Base-by-base conservation (phyloP, 2,888 invertebrate genomes). In the Melanchra persicariae region DNA sequence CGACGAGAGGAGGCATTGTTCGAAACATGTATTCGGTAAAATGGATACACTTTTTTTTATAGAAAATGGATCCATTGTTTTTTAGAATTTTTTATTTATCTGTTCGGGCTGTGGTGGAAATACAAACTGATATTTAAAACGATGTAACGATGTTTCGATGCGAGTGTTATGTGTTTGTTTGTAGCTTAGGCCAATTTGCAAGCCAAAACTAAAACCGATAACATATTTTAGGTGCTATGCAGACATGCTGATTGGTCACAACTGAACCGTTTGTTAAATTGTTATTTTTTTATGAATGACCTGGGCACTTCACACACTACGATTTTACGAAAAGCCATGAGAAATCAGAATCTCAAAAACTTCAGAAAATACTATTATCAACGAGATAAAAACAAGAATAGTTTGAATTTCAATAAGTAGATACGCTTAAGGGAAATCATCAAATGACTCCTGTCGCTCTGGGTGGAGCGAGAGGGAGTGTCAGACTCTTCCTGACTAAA, bases 71-170 rank as follows among this genome's bases (percentile, higher is more conserved):
- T 26, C 24, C 12, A 37, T 22, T 43, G 30, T 62, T 58, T 79
- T 59, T 47, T 52, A 24, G 6, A n/a, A 0, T 26, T 61, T 58
- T 79, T 58, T 47, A 30, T 71, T 62, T 45, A 37, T 76, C 17
- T 61, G 43, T 63, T 55, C 15, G 51, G 22, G 30, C 37, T 47
- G 61, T 37, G 59, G 10, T 57, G 12, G 37, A 37, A 55, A 55
- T 40, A 34, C 30, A 61, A 74, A 74, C 30, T 74, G 61, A 61
- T 62, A 71, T 78, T 74, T 61, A 60, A 74, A 74, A 57, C 71
- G n/a, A 17, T 34, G 49, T 37, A 57, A 78, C 71, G 78, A 77
- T 61, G 40, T 74, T 74, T 77, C 30, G 49, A 60, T 60, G 22
- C 5, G 24, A 54, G 12, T 40, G 12, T 26, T 60, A 6, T 49